Conservation (phyloP, 2,888 invertebrate species). For the Leuctra nigra region DNA sequence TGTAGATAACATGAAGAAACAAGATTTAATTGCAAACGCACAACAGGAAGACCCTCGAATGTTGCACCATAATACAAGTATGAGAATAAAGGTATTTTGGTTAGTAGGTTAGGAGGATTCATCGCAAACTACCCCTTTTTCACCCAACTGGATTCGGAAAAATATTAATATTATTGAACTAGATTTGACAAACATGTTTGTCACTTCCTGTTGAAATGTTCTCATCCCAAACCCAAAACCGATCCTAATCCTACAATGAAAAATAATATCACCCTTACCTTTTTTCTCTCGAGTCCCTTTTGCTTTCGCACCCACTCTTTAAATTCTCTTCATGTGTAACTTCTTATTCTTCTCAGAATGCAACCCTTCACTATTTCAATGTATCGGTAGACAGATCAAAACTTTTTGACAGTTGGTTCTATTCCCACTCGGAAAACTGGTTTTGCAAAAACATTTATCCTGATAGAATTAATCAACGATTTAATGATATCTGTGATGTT, state of each 20-base stretch:
- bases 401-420: constrained; percentile 3
- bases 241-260: no score
- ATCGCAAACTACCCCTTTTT: no score
- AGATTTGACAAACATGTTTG: constrained; percentile 24
- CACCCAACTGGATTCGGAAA: no score
- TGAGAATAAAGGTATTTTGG: no score
- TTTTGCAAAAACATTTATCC: not conserved
- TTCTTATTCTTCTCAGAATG: constrained; percentile 8
- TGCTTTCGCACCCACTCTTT: constrained; percentile 16
- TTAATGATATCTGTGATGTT: not conserved
- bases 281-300: constrained; percentile 3
- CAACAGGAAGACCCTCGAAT: no score
- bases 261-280: constrained; percentile 12
- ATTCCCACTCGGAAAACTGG: not conserved
- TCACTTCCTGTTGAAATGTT: constrained; percentile 17
- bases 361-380: constrained; percentile 3
- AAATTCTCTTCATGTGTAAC: constrained; percentile 4
- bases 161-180: no score
- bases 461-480: not conserved
- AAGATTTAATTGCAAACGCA: no score
- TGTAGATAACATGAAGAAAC: no score
- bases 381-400: constrained; percentile 14
- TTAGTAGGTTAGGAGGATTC: no score
- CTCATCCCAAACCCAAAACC: no score
- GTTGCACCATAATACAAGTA: no score